These are phyloP conservation scores for Gadopsis marmoratus DNA, from an alignment of 2,797 vertebrate species.

Conservation along the genomic window DNA sequence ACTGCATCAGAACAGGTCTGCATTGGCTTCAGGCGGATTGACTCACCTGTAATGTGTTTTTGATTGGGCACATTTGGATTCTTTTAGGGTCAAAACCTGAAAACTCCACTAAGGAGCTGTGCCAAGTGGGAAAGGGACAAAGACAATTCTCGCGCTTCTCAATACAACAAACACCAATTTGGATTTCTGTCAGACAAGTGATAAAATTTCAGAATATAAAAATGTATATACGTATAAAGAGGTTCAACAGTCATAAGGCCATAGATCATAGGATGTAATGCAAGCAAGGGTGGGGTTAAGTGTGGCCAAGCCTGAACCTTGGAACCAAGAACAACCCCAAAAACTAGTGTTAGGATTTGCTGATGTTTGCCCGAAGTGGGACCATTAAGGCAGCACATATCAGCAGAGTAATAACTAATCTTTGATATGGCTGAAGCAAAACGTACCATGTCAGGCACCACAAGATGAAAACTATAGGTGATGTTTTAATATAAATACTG, in stretches of 20 bases:
- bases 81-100: conserved; percentile 8
- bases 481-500: background rate
- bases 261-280: background rate
- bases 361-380: background rate
- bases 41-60: conserved; percentile 19
- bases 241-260: background rate
- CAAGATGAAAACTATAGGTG: background rate
- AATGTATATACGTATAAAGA: background rate
- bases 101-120: background rate
- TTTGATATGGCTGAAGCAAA: background rate
- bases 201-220: background rate
- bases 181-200: background rate
- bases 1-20: conserved; percentile 1
- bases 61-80: conserved; percentile 28
- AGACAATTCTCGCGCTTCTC: background rate
- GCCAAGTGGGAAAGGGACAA: conserved; percentile 24
- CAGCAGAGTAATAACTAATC: background rate
- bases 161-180: background rate
- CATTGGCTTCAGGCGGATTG: conserved; percentile 5
- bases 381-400: no score
- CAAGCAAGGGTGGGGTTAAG: background rate
- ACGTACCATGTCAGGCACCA: background rate
- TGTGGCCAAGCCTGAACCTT: background rate
- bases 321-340: background rate
- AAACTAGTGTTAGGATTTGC: background rate